These are phyloP conservation scores for Neogobius melanostomus DNA, from an alignment of 2,113 vertebrate genomes.

Conservation along the genomic window DNA sequence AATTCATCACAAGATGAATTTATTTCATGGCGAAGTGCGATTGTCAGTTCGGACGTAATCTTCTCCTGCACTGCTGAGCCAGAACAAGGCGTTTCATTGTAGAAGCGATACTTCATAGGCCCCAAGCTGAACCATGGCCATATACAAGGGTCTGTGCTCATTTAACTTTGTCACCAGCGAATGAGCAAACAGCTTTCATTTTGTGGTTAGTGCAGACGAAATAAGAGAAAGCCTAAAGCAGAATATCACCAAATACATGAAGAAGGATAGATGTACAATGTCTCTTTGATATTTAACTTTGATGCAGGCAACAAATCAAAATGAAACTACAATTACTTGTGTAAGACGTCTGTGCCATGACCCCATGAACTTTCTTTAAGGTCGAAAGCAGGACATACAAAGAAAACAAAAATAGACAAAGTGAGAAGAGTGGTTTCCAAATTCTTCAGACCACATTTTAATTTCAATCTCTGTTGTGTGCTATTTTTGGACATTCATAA, in stretches of 20 bases:
- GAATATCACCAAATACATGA: neutral
- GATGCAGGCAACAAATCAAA: neutral
- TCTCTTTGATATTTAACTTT: neutral
- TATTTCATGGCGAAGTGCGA: conserved; percentile 23
- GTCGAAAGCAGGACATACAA: too few species aligned
- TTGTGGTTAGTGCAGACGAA: neutral
- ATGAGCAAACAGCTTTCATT: conserved; percentile 27
- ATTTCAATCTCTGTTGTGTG: neutral
- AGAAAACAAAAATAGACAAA: too few species aligned
- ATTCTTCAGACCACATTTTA: too few species aligned
- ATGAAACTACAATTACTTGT: neutral
- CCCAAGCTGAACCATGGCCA: conserved; percentile 12
- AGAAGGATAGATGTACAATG: neutral
- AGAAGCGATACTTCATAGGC: conserved; percentile 3
- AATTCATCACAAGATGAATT: conserved; percentile 13
- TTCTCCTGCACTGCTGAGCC: conserved; percentile 18
- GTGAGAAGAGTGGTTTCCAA: too few species aligned
- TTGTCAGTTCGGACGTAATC: conserved; percentile 11
- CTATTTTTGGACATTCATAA: neutral
- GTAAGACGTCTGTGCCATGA: neutral
- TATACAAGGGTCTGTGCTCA: conserved; percentile 14
- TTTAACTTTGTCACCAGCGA: conserved; percentile 20
- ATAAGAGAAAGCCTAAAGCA: neutral
- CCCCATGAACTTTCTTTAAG: too few species aligned
- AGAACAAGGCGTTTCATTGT: conserved; percentile 49